A percentile compares a stretch with the other conserved stretches of the same genome.
phyloP scores from a whole-genome alignment of 2,888 invertebrate species.

The Leucozona laternaria region DNA sequence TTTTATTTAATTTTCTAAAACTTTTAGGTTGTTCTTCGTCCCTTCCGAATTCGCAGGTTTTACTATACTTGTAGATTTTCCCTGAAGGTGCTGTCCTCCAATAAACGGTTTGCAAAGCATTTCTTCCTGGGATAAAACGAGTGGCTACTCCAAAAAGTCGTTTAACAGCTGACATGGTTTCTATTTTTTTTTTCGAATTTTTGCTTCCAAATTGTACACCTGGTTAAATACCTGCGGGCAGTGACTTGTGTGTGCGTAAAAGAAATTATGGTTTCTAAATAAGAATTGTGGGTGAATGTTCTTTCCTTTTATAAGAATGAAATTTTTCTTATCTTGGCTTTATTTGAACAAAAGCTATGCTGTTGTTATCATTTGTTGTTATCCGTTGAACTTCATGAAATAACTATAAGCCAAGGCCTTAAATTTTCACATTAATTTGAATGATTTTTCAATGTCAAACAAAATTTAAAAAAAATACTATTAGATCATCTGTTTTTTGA shows the following conservation, averaged over 20 bases:
- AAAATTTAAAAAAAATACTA: too few relatives aligned
- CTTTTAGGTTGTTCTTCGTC: constrained; percentile 31
- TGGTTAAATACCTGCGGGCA: not conserved
- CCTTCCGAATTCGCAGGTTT: constrained; percentile 41
- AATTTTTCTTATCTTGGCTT: constrained; percentile 13
- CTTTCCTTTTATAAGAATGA: constrained; percentile 16
- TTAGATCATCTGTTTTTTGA: constrained; percentile 7
- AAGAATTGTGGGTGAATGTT: not conserved
- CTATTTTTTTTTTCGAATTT: not conserved
- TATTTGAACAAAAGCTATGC: not conserved
- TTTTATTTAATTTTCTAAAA: constrained; percentile 40
- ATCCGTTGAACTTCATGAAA: not conserved
- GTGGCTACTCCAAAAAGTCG: constrained; percentile 46
- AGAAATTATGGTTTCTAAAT: constrained; percentile 12
- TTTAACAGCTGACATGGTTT: constrained; percentile 30
- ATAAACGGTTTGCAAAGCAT: constrained; percentile 54
- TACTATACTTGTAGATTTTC: constrained; percentile 52
- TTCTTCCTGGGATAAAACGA: constrained; percentile 54
- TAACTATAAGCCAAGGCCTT: not conserved
- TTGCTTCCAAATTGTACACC: not conserved
- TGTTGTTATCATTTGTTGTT: constrained; percentile 13
- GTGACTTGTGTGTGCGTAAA: constrained; percentile 5
- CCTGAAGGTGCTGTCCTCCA: constrained; percentile 46
- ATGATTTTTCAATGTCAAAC: not conserved
- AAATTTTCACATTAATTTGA: not conserved